Conservation (phyloP, 2,113 vertebrate genomes). For the Gracilinanus agilis region DNA sequence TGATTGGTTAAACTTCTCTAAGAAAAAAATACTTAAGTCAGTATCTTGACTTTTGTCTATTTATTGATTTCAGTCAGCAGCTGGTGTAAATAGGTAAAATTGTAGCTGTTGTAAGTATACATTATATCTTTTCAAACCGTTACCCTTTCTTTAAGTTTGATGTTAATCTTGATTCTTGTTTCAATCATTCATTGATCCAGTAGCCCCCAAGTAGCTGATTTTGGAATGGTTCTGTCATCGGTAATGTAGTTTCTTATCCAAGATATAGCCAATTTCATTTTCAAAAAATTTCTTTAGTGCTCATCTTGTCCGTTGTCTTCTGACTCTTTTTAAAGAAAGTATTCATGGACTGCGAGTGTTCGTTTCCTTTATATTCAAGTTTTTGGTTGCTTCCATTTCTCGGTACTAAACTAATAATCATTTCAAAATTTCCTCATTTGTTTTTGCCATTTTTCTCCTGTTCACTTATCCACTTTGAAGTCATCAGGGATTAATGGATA, state of each 20-base stretch:
- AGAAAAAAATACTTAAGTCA: background rate
- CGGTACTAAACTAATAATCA: background rate
- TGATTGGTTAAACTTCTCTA: background rate
- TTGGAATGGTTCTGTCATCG: background rate
- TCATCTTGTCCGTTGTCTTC: background rate
- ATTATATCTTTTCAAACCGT: background rate
- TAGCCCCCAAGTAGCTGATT: background rate
- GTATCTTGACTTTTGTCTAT: background rate
- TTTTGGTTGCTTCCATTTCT: background rate
- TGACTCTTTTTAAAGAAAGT: background rate
- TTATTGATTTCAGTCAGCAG: background rate
- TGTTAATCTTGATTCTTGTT: background rate
- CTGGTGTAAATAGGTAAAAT: background rate
- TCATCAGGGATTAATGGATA: background rate
- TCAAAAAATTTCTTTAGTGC: background rate
- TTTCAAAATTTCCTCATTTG: background rate
- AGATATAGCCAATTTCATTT: background rate
- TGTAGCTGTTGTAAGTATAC: background rate
- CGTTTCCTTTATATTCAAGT: background rate
- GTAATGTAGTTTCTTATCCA: background rate
- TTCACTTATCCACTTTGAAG: background rate
- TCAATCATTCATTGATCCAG: background rate
- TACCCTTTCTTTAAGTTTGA: background rate
- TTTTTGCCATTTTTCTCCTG: background rate
- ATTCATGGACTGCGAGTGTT: background rate